Percentiles rank a stretch among this genome's conserved stretches.
These are phyloP conservation scores for Cirrhinus mrigala DNA, from an alignment of 2,797 vertebrate genomes.

Conservation along the genomic window DNA sequence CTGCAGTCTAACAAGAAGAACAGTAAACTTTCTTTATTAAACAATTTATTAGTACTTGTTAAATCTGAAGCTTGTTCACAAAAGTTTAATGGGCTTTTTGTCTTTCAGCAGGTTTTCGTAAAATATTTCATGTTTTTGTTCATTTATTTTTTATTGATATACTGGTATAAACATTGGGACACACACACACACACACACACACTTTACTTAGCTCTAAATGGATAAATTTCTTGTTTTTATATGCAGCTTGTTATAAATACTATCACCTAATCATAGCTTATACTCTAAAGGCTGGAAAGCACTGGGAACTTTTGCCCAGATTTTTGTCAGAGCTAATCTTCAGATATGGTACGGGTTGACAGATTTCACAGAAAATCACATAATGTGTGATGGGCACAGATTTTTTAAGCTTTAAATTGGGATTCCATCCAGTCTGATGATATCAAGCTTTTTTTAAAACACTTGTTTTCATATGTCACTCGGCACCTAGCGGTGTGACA, in stretches of 20 bases:
- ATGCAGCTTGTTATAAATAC: neutral
- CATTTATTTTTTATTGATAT: neutral
- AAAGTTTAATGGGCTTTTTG: neutral
- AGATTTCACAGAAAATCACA: conserved; percentile 1
- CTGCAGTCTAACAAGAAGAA: neutral
- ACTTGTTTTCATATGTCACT: neutral
- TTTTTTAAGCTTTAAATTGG: neutral
- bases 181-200: neutral
- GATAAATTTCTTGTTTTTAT: neutral
- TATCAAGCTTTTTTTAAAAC: neutral
- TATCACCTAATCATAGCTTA: neutral
- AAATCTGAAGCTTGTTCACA: neutral
- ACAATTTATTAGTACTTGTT: neutral
- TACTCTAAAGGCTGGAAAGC: neutral
- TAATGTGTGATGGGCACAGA: neutral
- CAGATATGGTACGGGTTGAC: neutral
- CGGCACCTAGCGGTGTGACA: neutral
- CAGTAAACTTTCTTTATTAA: neutral
- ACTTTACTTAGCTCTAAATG: neutral
- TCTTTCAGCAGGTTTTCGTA: neutral
- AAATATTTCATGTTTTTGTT: neutral
- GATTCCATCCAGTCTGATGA: neutral
- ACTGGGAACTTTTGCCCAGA: neutral
- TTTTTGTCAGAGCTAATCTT: neutral
- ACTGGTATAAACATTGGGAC: neutral